Percentiles rank a stretch among this genome's conserved stretches.
Conservation (phyloP, 37 sponge, comb jelly and placozoan species). For the Ianthella basta region DNA sequence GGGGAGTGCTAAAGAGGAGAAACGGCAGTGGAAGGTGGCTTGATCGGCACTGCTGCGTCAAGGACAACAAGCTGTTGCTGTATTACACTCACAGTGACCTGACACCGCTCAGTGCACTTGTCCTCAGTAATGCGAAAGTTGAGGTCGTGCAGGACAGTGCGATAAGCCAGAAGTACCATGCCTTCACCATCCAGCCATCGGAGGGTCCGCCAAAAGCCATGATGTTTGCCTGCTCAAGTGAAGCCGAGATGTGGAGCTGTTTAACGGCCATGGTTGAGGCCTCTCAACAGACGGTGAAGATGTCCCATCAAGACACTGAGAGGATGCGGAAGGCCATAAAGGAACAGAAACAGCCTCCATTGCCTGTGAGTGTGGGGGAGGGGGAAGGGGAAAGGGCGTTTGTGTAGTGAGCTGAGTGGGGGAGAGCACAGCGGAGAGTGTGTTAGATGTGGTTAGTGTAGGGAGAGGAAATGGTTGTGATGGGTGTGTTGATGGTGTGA, state of each 20-base stretch:
- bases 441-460: too few species aligned
- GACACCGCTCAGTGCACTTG: slow-evolving; percentile 39
- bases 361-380: too few species aligned
- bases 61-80: slow-evolving; percentile 33
- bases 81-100: slow-evolving; percentile 39
- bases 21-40: slow-evolving; percentile 63
- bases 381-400: too few species aligned
- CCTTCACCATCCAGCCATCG: background rate
- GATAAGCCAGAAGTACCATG: background rate
- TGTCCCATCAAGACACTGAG: background rate
- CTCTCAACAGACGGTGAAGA: slow-evolving; percentile 19
- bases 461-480: too few species aligned
- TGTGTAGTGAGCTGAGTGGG: too few species aligned
- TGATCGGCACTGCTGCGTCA: slow-evolving; percentile 53
- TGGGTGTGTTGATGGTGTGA: too few species aligned
- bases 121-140: slow-evolving; percentile 14
- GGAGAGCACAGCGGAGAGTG: too few species aligned
- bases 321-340: background rate
- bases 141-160: background rate
- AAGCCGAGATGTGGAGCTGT: background rate
- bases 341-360: background rate
- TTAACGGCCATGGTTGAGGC: slow-evolving; percentile 1
- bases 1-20: slow-evolving; percentile 55
- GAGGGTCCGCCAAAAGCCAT: background rate
- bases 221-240: background rate